A percentile compares a stretch with the other conserved stretches of the same genome.
These are phyloP conservation scores for Ochropleura leucogaster DNA, from an alignment of 2,888 invertebrate genomes.

Conservation along the genomic window DNA sequence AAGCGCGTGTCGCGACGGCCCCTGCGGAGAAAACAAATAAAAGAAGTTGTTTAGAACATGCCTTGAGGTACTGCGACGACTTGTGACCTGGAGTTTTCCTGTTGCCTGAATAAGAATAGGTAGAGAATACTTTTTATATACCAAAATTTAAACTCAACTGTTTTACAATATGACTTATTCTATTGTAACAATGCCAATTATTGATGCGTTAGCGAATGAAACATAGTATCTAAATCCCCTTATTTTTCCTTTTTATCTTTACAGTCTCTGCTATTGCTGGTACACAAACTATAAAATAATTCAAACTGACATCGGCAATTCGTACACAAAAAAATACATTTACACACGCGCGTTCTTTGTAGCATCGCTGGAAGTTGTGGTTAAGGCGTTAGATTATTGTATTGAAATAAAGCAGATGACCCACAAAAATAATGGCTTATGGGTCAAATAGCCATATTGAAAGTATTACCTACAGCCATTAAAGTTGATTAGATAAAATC, in stretches of 20 bases:
- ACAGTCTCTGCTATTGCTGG: not conserved
- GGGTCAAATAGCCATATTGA: not conserved
- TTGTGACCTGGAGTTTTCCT: no score
- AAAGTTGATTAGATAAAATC: not conserved
- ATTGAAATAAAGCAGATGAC: conserved; percentile 9
- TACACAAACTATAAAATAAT: not conserved
- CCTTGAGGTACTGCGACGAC: no score
- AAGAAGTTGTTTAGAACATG: no score
- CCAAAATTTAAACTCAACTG: no score
- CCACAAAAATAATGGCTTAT: conserved; percentile 5
- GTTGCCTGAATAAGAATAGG: no score
- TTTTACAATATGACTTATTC: no score
- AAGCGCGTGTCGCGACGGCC: not conserved
- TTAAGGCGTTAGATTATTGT: not conserved
- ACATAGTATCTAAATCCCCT: no score
- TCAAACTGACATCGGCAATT: not conserved
- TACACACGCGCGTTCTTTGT: not conserved
- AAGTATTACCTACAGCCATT: not conserved
- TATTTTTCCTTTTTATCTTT: no score
- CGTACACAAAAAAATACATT: not conserved
- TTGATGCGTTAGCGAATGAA: no score
- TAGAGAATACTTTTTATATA: no score
- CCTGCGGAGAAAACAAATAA: not conserved
- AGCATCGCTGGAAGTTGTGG: not conserved
- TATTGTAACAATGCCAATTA: no score